Conservation (phyloP, 2,888 invertebrate genomes). For the Torymus auratus region DNA sequence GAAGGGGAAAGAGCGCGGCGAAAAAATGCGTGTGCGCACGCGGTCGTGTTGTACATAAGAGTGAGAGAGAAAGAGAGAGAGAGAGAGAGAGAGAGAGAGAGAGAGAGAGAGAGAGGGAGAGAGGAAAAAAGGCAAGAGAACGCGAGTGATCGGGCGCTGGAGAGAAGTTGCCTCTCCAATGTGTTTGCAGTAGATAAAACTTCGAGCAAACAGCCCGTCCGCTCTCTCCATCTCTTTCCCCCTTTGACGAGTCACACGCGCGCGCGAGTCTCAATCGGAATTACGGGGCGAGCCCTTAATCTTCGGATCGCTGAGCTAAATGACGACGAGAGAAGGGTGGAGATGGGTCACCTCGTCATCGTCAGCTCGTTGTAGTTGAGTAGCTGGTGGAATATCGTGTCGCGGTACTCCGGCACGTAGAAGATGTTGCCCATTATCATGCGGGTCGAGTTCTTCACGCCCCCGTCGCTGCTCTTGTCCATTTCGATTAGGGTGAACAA, state of each 20-base stretch:
- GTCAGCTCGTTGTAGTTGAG: constrained; percentile 90
- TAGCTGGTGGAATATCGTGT: constrained; percentile 89
- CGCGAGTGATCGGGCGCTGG: constrained; percentile 64
- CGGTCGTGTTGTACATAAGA: constrained; percentile 28
- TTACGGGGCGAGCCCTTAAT: constrained; percentile 21
- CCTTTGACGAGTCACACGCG: constrained; percentile 22
- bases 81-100: constrained; percentile 21
- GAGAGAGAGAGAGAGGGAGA: constrained; percentile 41
- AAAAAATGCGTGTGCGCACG: constrained; percentile 35
- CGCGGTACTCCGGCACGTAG: constrained; percentile 95
- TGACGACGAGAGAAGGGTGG: constrained; percentile 51
- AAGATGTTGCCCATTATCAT: constrained; percentile 94
- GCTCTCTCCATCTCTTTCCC: constrained; percentile 2
- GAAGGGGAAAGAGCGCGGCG: constrained; percentile 55
- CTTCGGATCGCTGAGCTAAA: not conserved
- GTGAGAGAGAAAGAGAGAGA: constrained; percentile 34
- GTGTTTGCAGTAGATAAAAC: constrained; percentile 70
- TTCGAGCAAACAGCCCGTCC: constrained; percentile 66
- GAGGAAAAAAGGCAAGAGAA: constrained; percentile 5
- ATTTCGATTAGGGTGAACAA: constrained; percentile 89
- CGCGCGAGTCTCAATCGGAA: constrained; percentile 30
- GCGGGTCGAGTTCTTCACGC: constrained; percentile 87
- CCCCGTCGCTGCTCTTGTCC: constrained; percentile 85
- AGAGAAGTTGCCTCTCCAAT: constrained; percentile 65
- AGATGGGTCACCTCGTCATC: constrained; percentile 85